phyloP scores from a whole-genome alignment of 2,113 vertebrate species.

The Microcebus murinus region DNA sequence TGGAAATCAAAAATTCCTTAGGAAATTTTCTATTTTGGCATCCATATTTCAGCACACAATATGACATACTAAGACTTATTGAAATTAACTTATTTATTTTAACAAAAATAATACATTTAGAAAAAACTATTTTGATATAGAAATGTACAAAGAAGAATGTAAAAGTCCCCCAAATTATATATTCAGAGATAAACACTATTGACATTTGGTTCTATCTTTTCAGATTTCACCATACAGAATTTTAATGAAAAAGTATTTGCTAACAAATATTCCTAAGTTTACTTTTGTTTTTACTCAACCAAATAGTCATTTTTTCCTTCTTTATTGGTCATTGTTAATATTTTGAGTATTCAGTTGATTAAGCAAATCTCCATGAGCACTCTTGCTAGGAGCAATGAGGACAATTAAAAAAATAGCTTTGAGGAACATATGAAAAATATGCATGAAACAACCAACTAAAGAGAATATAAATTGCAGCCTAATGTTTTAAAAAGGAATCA shows the following conservation, averaged over 20 bases:
- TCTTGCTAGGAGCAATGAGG: not conserved
- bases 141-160: not conserved
- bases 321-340: not conserved
- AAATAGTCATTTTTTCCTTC: not conserved
- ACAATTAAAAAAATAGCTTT: not conserved
- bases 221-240: not conserved
- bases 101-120: slow-evolving; percentile 17
- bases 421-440: not conserved
- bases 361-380: not conserved
- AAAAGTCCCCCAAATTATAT: not conserved
- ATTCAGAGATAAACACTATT: not conserved
- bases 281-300: not conserved
- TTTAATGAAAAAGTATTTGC: not conserved
- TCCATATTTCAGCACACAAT: not conserved
- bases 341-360: not conserved
- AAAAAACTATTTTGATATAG: not conserved
- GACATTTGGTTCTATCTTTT: not conserved
- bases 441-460: not conserved
- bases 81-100: slow-evolving; percentile 22
- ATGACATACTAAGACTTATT: not conserved
- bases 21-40: not conserved
- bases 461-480: not conserved
- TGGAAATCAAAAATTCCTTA: not conserved
- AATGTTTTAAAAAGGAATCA: not conserved
- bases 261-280: not conserved